Evolutionary conservation across 2,797 vertebrate genomes (phyloP).

Genomic region (Rousettus madagascariensis): DNA sequence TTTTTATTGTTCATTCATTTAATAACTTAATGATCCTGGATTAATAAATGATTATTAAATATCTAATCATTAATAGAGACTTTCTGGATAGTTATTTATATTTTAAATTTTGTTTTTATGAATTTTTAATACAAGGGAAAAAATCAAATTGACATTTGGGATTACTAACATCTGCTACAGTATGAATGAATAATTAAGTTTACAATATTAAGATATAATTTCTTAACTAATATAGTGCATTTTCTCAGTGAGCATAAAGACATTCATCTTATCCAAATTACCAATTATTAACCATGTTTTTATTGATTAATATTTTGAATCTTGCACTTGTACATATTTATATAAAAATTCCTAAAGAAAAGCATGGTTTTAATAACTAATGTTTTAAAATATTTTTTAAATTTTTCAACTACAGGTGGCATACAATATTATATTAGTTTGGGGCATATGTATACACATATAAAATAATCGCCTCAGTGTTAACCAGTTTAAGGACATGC

Average conservation of each 20-base stretch:
- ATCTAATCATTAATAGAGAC: neutral
- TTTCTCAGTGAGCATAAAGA: neutral
- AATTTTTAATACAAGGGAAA: neutral
- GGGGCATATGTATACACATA: too few species aligned
- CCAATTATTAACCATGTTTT: neutral
- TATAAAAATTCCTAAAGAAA: conserved; percentile 6
- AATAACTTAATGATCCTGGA: neutral
- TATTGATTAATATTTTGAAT: neutral
- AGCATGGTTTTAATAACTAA: neutral
- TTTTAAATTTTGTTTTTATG: neutral
- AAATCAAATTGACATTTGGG: neutral
- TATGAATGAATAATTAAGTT: neutral
- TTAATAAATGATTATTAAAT: neutral
- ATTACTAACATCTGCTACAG: neutral
- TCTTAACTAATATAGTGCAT: neutral
- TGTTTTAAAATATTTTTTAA: neutral
- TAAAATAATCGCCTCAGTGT: too few species aligned
- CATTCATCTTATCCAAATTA: neutral
- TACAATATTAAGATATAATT: neutral
- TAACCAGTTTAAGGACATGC: too few species aligned
- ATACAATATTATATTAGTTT: too few species aligned
- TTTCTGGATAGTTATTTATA: neutral
- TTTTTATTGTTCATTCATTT: neutral
- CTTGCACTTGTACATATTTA: neutral
- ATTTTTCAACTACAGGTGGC: too few species aligned